phyloP scores from a whole-genome alignment of 2,113 vertebrate genomes.

The Microcebus ravelobensis region DNA sequence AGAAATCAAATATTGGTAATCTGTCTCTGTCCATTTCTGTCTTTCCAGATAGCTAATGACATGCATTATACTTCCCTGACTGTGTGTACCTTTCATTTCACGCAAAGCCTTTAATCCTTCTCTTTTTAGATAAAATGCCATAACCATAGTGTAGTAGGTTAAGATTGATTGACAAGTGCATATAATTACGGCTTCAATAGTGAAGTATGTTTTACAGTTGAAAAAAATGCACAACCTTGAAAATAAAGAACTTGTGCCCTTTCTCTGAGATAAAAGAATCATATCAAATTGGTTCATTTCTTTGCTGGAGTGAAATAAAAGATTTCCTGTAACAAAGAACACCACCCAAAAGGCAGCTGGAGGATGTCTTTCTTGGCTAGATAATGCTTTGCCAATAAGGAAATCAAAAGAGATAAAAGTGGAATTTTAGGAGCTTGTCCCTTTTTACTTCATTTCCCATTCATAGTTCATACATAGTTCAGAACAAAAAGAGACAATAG shows the following conservation, averaged over 20 bases:
- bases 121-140: conserved; percentile 82
- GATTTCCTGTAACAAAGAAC: conserved; percentile 81
- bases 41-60: conserved; percentile 77
- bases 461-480: conserved; percentile 26
- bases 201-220: conserved; percentile 80
- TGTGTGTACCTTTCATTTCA: conserved; percentile 82
- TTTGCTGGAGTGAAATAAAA: conserved; percentile 84
- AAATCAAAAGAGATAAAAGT: conserved; percentile 79
- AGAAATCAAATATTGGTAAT: conserved; percentile 83
- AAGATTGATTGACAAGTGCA: conserved; percentile 85
- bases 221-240: conserved; percentile 82
- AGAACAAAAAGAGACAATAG: conserved; percentile 61
- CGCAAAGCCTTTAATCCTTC: conserved; percentile 83
- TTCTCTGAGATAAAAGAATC: conserved; percentile 83
- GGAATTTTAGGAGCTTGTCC: conserved; percentile 66
- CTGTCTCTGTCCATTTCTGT: conserved; percentile 65
- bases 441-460: conserved; percentile 74
- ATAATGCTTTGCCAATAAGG: conserved; percentile 74
- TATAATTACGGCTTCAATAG: conserved; percentile 82
- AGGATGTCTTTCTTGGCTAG: conserved; percentile 75
- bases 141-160: conserved; percentile 75
- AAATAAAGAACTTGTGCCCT: conserved; percentile 85
- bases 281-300: conserved; percentile 82
- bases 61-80: conserved; percentile 74
- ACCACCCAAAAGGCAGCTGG: conserved; percentile 76